Evolutionary conservation across 1,140 invertebrate genomes (phyloP).

Genomic region (Zaprionus davidi): DNA sequence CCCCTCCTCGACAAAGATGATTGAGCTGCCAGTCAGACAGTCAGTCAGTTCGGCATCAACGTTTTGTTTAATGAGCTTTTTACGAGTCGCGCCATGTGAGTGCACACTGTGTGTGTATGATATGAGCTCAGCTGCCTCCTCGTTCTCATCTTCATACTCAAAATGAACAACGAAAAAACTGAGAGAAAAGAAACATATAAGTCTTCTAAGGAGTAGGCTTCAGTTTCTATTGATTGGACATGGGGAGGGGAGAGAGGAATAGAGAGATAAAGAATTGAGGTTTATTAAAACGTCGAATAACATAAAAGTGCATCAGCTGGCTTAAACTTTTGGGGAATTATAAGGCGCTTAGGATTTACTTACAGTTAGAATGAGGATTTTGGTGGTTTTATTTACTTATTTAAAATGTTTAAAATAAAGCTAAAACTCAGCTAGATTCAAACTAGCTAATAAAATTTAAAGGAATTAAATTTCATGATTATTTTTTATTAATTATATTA

Average conservation of each 20-base stretch:
- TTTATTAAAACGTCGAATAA: not conserved
- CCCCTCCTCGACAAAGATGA: not conserved
- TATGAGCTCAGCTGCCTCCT: conserved; percentile 23
- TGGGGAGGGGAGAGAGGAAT: too few relatives aligned
- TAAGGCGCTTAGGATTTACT: not conserved
- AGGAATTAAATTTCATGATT: not conserved
- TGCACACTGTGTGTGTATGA: conserved; percentile 31
- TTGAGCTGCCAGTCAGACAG: conserved; percentile 35
- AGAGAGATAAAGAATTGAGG: not conserved
- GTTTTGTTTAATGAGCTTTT: conserved; percentile 78
- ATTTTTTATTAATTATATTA: not conserved
- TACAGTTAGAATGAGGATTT: too few relatives aligned
- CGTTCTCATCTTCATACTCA: not conserved
- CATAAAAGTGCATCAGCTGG: not conserved
- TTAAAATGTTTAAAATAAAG: too few relatives aligned
- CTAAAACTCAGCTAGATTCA: too few relatives aligned
- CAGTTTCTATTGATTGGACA: conserved; percentile 25
- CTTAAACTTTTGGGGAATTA: not conserved
- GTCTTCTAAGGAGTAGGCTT: conserved; percentile 1
- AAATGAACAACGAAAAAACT: not conserved
- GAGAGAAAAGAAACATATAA: not conserved
- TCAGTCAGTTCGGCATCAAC: conserved; percentile 45
- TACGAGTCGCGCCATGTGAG: conserved; percentile 59
- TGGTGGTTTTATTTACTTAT: too few relatives aligned
- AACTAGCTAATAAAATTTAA: not conserved